These are phyloP conservation scores for Hirudinaria manillensis DNA, from an alignment of 2,888 invertebrate genomes.

Conservation along the genomic window DNA sequence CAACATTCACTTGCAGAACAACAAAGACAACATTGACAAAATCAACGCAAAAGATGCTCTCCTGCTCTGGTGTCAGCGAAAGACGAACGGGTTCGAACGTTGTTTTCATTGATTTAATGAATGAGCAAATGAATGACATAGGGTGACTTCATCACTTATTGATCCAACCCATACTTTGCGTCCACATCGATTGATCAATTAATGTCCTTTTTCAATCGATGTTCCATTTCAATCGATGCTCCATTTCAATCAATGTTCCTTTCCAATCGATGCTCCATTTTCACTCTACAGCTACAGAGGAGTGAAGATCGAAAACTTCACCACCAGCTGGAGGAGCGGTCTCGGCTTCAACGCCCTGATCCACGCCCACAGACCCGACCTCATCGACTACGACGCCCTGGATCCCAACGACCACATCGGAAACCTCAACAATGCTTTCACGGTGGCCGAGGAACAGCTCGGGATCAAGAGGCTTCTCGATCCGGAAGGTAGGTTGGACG, in stretches of 20 bases:
- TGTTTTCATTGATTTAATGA: background rate
- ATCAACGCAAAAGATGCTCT: conserved; percentile 83
- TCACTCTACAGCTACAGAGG: conserved; percentile 45
- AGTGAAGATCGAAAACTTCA: conserved; percentile 58
- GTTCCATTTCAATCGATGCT: too few species aligned
- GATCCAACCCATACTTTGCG: background rate
- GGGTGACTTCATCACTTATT: too few species aligned
- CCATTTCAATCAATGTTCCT: background rate
- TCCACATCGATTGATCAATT: too few species aligned
- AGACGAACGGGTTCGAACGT: conserved; percentile 83
- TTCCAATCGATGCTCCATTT: background rate
- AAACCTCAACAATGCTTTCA: conserved; percentile 95
- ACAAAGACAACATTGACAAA: conserved; percentile 68
- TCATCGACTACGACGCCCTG: conserved; percentile 79
- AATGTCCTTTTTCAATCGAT: too few species aligned
- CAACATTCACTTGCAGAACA: conserved; percentile 38
- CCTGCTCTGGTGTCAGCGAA: conserved; percentile 94
- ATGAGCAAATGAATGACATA: background rate
- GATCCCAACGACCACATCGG: conserved; percentile 75
- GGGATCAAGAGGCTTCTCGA: conserved; percentile 83
- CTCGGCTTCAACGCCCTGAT: conserved; percentile 97
- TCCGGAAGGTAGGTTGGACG: conserved; percentile 68
- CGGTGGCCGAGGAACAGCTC: conserved; percentile 82
- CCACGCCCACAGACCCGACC: conserved; percentile 86
- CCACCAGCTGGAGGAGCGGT: conserved; percentile 87